Evolutionary conservation across 2,888 invertebrate species (phyloP), one percentile per base, ranked within the genome.

Genomic region (Agrotis segetum): DNA sequence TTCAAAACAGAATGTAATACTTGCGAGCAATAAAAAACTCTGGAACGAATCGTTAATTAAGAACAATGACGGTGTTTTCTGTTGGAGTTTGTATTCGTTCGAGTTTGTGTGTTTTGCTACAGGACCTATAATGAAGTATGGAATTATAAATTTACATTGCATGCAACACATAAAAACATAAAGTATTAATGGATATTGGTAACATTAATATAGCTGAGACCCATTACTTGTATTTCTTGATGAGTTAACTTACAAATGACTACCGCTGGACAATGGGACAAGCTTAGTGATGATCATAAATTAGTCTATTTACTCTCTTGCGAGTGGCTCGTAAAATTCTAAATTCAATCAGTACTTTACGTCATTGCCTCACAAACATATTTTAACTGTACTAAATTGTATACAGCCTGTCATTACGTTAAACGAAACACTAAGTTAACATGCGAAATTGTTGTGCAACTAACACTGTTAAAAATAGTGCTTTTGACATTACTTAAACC

Each of bases 261-360:
- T 62, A 19, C 19, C n/a, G 47, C 53, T 21, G 60, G 53, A 69
- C 71, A 64, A 65, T 81, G 67, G 68, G 61, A 63, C 50, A 70
- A 74, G 58, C 40, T 21, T 58, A 24, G 44, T 79, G 82, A 81
- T 75, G 79, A 84, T 85, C 77, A 82, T 88, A 89, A 88, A 88
- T 85, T 86, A 85, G 79, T 87, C 75, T 84, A 83, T 84, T 83
- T 85, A 86, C 74, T 85, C 72, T 86, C 72, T 81, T 66, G 81
- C 86, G 79, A 85, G 81, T 67, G 71, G 80, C 79, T 89, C 90
- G 84, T 92, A 90, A 92, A 92, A 86, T 85, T 86, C 79, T 81
- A 82, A 89, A 90, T 88, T 88, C 88, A 91, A 91, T 92, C 87
- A 89, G 87, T 87, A 85, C 85, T 91, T 88, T 84, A 87, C 79